Evolutionary conservation across 2,888 invertebrate genomes (phyloP).

Genomic region (Mactromeris polynyma): DNA sequence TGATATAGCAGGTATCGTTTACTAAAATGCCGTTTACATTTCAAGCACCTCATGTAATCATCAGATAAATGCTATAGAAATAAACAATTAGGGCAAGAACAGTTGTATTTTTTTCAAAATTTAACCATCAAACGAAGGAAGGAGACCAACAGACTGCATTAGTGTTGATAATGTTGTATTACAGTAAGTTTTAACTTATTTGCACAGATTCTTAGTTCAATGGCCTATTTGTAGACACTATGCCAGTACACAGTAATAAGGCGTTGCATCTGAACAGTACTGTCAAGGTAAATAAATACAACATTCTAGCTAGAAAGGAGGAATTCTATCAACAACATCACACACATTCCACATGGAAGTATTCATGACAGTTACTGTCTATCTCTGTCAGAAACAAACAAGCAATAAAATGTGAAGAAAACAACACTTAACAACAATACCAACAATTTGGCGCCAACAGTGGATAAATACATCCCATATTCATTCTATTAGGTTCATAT

Average conservation of each 20-base stretch:
- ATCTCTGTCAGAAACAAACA: neutral
- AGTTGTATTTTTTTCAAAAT: too few species aligned
- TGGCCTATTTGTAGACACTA: too few species aligned
- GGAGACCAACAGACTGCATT: too few species aligned
- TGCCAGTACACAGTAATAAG: neutral
- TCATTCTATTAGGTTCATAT: neutral
- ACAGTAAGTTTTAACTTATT: too few species aligned
- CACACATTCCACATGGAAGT: neutral
- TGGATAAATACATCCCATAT: neutral
- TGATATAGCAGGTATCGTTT: too few species aligned
- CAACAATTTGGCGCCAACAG: neutral
- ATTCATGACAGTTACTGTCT: neutral
- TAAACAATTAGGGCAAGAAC: too few species aligned
- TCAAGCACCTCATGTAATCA: too few species aligned
- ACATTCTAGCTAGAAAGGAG: neutral
- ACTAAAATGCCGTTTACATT: too few species aligned
- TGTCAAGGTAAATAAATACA: neutral
- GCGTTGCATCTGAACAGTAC: neutral
- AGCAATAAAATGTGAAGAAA: neutral
- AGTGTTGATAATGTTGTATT: too few species aligned
- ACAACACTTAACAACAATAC: neutral
- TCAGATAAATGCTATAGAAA: too few species aligned
- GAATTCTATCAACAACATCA: neutral
- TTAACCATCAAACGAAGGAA: too few species aligned
- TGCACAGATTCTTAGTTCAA: too few species aligned